Percentiles rank a stretch among this genome's conserved stretches.
These are phyloP conservation scores for Rotaria macrura DNA, from an alignment of 2,888 invertebrate species.

Conservation along the genomic window DNA sequence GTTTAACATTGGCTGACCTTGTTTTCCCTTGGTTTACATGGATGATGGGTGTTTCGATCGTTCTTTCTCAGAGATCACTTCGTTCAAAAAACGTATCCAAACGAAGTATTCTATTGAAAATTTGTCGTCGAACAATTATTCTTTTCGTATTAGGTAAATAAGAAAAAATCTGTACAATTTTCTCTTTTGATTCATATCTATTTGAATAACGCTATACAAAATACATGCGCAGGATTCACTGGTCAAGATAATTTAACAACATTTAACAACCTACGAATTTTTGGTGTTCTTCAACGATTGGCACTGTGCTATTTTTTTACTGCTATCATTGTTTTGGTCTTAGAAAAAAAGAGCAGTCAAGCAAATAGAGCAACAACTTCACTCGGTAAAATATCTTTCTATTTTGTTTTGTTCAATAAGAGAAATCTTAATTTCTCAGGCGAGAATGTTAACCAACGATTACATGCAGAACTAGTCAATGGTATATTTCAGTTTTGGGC, in stretches of 20 bases:
- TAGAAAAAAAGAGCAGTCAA: constrained; percentile 37
- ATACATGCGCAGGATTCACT: neutral
- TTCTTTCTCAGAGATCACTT: constrained; percentile 22
- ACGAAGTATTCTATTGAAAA: constrained; percentile 13
- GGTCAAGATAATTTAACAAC: constrained; percentile 39
- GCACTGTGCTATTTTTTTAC: constrained; percentile 70
- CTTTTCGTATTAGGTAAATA: constrained; percentile 32
- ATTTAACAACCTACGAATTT: constrained; percentile 65
- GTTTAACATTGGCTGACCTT: constrained; percentile 74
- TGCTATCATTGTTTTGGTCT: constrained; percentile 53
- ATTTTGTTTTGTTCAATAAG: neutral
- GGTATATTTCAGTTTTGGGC: neutral
- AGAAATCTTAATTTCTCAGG: no score
- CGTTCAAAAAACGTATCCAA: neutral
- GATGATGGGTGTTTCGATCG: constrained; percentile 24
- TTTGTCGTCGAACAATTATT: neutral
- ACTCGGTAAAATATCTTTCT: neutral
- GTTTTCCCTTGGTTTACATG: constrained; percentile 71
- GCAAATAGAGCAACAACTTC: neutral
- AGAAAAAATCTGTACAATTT: neutral
- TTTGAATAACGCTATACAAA: no score
- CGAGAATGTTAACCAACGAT: neutral
- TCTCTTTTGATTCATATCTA: no score
- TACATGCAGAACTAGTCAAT: neutral
- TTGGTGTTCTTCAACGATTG: constrained; percentile 81